A percentile compares a stretch with the other conserved stretches of the same genome.
Conservation (phyloP, 1,140 invertebrate species). For the Orchestia grillus region DNA sequence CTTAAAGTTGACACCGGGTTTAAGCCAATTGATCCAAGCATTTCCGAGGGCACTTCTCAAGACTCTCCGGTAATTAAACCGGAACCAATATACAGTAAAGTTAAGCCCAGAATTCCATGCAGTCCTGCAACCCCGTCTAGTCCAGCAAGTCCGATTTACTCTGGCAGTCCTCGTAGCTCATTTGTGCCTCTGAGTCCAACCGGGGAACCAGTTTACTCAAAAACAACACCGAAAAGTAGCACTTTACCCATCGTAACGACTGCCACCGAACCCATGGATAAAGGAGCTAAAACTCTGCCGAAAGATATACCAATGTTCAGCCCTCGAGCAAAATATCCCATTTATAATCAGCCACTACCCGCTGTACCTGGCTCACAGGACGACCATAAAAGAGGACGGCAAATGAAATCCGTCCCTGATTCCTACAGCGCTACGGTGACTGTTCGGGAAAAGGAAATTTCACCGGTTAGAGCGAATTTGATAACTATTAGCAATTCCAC, state of each 20-base stretch:
- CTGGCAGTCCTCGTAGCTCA: constrained; percentile 58
- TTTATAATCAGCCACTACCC: constrained; percentile 65
- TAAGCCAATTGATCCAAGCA: constrained; percentile 64
- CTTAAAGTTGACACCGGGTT: constrained; percentile 66
- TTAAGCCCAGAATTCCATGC: constrained; percentile 62
- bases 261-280: constrained; percentile 38
- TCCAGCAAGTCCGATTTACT: constrained; percentile 39
- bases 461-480: constrained; percentile 43
- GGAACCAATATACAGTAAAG: constrained; percentile 65
- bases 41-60: constrained; percentile 46
- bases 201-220: constrained; percentile 61
- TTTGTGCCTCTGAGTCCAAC: constrained; percentile 56
- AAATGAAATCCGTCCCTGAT: constrained; percentile 31
- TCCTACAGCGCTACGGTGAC: constrained; percentile 58
- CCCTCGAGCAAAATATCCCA: constrained; percentile 61
- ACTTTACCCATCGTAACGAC: constrained; percentile 61
- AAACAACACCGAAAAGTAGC: constrained; percentile 57
- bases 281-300: constrained; percentile 46
- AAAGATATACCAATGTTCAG: constrained; percentile 57
- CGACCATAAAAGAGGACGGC: constrained; percentile 58
- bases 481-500: constrained; percentile 15
- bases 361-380: constrained; percentile 57
- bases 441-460: constrained; percentile 62
- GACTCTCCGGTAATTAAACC: constrained; percentile 62
- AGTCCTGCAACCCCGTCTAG: constrained; percentile 52